Base-by-base conservation (phyloP, 2,888 invertebrate species). In the Acleris sparsana region DNA sequence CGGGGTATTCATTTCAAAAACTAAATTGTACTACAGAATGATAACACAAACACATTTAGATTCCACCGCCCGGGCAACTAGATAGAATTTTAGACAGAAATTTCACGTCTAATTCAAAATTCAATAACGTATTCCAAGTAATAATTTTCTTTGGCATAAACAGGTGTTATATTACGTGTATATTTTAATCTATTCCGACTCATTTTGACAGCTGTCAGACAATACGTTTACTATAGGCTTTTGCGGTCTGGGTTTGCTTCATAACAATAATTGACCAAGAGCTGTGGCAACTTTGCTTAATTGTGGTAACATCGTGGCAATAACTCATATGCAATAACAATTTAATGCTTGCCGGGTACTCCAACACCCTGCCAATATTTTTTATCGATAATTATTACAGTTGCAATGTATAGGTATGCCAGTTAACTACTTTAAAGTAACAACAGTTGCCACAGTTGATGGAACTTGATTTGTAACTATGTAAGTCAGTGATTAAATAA, bases 171-270 rank as follows among this genome's bases (percentile, higher is more conserved):
- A 39, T 13, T 39, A 39, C 13, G 46, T 46, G 1, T 46, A 0
- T 3, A 9, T 49, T 18, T 4, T 20, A 49, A 20, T 49, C 0
- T 46, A 17, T 46, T n/a, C n/a, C 17, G 11, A 17, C 17, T 20
- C 16, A 53, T 22, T 56, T 22, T 44, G 16, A 56, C 22, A 56
- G 22, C n/a, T 44, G 22, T 44, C 56, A 44, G 56, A 53, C 44
- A n/a, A 11, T 29, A 17, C n/a, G 22, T 17, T 53, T 33, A 9
- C n/a, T 11, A 56, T 44, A 22, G 7, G 7, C n/a, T 17, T 1
- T 16, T 46, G 46, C 46, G n/a, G 17, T 17, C n/a, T 46, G 17
- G 46, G 17, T n/a, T 17, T 44, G 5, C n/a, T 44, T 46, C 46
- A 46, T 17, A n/a, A 33, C 9, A 9, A 39, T 4, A 13, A 39